Evolutionary conservation across 2,888 invertebrate genomes (phyloP).

Genomic region (Callinectes sapidus): DNA sequence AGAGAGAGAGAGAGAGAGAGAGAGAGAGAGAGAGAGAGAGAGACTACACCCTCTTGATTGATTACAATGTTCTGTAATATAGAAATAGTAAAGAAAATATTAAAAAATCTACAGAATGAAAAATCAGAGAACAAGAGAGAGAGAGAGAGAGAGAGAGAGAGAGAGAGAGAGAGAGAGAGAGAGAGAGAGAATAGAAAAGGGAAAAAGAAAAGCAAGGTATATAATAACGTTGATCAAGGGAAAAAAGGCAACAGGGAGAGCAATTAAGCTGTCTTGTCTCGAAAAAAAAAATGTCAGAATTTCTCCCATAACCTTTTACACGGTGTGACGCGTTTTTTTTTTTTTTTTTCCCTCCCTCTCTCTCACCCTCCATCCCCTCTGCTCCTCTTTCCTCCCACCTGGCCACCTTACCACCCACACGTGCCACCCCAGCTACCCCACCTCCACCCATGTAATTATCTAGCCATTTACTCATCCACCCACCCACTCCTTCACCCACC

Average conservation of each 20-base stretch:
- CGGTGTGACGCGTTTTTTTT: neutral
- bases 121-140: neutral
- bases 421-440: neutral
- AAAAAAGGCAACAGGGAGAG: neutral
- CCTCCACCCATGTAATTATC: neutral
- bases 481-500: neutral
- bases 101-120: neutral
- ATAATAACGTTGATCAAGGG: constrained; percentile 24
- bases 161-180: constrained; percentile 30
- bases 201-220: neutral
- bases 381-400: neutral
- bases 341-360: neutral
- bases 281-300: constrained; percentile 41
- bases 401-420: neutral
- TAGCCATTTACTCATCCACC: neutral
- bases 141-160: constrained; percentile 25
- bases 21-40: neutral
- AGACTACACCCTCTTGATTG: neutral
- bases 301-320: constrained; percentile 33
- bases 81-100: no score
- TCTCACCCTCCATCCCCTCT: neutral
- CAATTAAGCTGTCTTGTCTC: constrained; percentile 38
- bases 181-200: neutral
- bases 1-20: constrained; percentile 10
- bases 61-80: no score